Percentiles rank a stretch among this genome's conserved stretches.
Evolutionary conservation across 2,888 invertebrate genomes (phyloP).

Genomic region (Hedychridium roseum): DNA sequence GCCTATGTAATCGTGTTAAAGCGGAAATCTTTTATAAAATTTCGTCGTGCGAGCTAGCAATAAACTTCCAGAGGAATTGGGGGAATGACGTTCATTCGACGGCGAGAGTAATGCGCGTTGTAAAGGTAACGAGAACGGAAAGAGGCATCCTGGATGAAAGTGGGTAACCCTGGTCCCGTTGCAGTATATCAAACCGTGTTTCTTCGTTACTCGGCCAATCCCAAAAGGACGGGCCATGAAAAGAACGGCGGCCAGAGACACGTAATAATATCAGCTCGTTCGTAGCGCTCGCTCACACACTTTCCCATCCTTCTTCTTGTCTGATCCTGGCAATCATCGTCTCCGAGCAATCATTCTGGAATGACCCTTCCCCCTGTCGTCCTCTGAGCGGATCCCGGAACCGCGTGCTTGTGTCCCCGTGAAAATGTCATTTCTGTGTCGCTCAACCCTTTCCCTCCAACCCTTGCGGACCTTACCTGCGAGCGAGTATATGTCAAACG

Average conservation of each 20-base stretch:
- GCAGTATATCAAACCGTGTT: slow-evolving; percentile 14
- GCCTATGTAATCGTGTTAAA: too few relatives aligned
- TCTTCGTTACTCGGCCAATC: not conserved
- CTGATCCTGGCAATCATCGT: slow-evolving; percentile 39
- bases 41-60: too few relatives aligned
- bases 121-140: slow-evolving; percentile 24
- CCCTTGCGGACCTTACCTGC: slow-evolving; percentile 20
- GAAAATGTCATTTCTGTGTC: too few relatives aligned
- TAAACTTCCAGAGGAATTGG: too few relatives aligned
- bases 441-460: slow-evolving; percentile 8
- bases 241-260: not conserved
- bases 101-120: slow-evolving; percentile 18
- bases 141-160: slow-evolving; percentile 22
- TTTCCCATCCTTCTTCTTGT: slow-evolving; percentile 14
- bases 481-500: slow-evolving; percentile 55
- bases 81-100: too few relatives aligned
- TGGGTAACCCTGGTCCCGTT: slow-evolving; percentile 21
- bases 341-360: slow-evolving; percentile 16
- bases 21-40: too few relatives aligned
- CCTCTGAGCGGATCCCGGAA: too few relatives aligned
- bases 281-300: slow-evolving; percentile 26
- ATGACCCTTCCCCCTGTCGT: slow-evolving; percentile 23
- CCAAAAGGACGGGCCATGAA: not conserved
- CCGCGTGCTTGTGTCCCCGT: too few relatives aligned
- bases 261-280: slow-evolving; percentile 26